Conservation (phyloP, 2,888 invertebrate species). For the Cotesia congregata region DNA sequence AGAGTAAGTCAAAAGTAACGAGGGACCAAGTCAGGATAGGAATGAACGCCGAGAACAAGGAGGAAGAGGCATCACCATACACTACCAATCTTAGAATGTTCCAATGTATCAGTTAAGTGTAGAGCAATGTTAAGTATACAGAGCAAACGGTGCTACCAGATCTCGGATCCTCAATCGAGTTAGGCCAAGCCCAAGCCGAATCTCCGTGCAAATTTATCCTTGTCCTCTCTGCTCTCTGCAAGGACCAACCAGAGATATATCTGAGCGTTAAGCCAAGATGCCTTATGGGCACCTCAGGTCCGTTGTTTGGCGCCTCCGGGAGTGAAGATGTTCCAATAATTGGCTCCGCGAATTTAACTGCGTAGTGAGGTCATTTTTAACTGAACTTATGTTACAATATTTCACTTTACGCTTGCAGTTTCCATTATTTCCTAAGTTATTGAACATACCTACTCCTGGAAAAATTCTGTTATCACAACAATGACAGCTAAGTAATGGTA, state of each 20-base stretch:
- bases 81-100: no score
- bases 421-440: no score
- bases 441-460: no score
- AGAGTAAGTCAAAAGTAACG: slow-evolving; percentile 1
- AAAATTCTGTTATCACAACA: no score
- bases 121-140: neutral
- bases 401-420: no score
- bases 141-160: neutral
- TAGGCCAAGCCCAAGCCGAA: slow-evolving; percentile 10
- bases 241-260: neutral
- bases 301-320: slow-evolving; percentile 57
- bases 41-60: neutral
- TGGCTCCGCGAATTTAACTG: slow-evolving; percentile 59
- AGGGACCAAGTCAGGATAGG: neutral
- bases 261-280: slow-evolving; percentile 37
- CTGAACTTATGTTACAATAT: no score
- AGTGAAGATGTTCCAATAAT: slow-evolving; percentile 65
- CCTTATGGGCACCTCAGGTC: slow-evolving; percentile 50
- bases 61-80: neutral
- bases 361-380: neutral
- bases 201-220: slow-evolving; percentile 13
- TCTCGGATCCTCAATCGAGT: slow-evolving; percentile 11
- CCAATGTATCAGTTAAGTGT: no score
- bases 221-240: slow-evolving; percentile 8
- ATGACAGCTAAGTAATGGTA: no score